Percentiles rank a stretch among this genome's conserved stretches.
Evolutionary conservation across 2,113 vertebrate species (phyloP).

Genomic region (Rhea pennata): DNA sequence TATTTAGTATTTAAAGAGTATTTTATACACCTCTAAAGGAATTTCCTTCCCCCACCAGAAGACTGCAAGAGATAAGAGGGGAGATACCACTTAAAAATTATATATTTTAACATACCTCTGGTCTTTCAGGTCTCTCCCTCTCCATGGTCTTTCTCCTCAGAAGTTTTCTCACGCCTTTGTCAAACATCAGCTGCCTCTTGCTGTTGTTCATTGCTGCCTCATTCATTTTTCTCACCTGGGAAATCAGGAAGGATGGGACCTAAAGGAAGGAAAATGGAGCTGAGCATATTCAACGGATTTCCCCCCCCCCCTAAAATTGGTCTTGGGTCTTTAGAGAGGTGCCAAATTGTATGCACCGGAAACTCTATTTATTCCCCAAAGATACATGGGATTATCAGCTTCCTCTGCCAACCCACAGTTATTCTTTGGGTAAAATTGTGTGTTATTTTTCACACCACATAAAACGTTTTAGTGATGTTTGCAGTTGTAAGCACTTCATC

Average conservation of each 20-base stretch:
- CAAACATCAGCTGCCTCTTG: conserved; percentile 81
- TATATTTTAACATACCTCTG: conserved; percentile 75
- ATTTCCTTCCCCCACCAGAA: neutral
- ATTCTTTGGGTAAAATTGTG: neutral
- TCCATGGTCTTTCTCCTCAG: conserved; percentile 85
- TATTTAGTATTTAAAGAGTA: neutral
- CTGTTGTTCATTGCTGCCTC: conserved; percentile 81
- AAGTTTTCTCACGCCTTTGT: conserved; percentile 82
- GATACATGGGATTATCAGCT: neutral
- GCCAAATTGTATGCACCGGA: neutral
- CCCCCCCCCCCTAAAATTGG: neutral
- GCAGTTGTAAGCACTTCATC: neutral
- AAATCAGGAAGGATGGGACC: conserved; percentile 92
- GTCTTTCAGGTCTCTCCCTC: conserved; percentile 81
- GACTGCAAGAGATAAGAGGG: neutral
- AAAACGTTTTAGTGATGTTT: neutral
- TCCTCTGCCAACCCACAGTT: neutral
- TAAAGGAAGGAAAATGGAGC: conserved; percentile 49
- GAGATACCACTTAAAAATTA: neutral
- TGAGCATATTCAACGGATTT: neutral
- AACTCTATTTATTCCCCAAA: neutral
- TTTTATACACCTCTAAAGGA: neutral
- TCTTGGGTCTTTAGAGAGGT: neutral
- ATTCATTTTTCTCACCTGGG: conserved; percentile 93
- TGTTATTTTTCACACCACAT: neutral